These are phyloP conservation scores for Sinocyclocheilus maitianheensis DNA, from an alignment of 2,113 vertebrate species.

Conservation along the genomic window DNA sequence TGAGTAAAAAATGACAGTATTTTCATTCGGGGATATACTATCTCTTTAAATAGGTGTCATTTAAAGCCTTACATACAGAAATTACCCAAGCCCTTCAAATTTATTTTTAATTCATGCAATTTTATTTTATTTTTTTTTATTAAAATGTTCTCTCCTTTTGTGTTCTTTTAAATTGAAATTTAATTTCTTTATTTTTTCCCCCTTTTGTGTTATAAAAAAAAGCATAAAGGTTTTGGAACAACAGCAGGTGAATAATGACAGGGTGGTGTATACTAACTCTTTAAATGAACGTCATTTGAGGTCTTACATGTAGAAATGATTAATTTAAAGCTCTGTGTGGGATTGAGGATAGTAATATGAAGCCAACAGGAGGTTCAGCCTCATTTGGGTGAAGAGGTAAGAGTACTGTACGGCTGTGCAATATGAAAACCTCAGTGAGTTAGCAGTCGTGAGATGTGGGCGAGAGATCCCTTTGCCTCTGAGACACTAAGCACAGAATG, in stretches of 20 bases:
- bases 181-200: no score
- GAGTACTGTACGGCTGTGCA: not conserved
- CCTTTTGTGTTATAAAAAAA: no score
- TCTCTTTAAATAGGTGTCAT: not conserved
- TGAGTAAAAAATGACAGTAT: not conserved
- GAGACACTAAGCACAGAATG: constrained; percentile 32
- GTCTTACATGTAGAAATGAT: not conserved
- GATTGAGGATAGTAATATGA: not conserved
- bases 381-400: not conserved
- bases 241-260: not conserved
- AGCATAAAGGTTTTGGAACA: not conserved
- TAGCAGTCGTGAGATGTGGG: constrained; percentile 13
- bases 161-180: no score
- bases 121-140: no score
- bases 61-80: not conserved
- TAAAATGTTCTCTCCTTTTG: no score
- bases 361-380: not conserved
- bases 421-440: constrained; percentile 21
- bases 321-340: not conserved
- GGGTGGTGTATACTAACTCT: not conserved
- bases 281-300: not conserved
- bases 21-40: not conserved
- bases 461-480: constrained; percentile 16
- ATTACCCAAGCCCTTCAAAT: not conserved
- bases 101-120: no score